phyloP scores from a whole-genome alignment of 1,140 invertebrate genomes.

The Hydropsyche tenuis region DNA sequence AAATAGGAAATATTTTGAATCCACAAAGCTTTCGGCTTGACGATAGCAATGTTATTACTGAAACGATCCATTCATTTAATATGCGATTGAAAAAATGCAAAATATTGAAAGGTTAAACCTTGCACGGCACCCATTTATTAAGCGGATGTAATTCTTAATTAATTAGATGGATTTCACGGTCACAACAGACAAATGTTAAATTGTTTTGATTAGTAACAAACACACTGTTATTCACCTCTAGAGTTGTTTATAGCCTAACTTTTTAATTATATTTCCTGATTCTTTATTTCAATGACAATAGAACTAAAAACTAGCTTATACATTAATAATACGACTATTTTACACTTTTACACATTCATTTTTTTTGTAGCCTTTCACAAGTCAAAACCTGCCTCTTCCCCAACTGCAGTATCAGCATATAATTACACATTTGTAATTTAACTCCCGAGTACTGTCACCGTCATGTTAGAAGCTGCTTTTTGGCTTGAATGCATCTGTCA shows the following conservation, averaged over 20 bases:
- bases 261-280: conserved; percentile 15
- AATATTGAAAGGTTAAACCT: too few species aligned
- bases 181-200: conserved; percentile 14
- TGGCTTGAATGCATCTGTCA: background rate
- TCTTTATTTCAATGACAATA: conserved; percentile 33
- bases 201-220: conserved; percentile 19
- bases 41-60: too few species aligned
- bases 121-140: too few species aligned
- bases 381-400: background rate
- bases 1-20: too few species aligned
- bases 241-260: conserved; percentile 24
- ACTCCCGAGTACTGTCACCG: conserved; percentile 17
- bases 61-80: too few species aligned
- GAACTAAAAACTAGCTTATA: conserved; percentile 40
- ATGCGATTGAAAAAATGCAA: too few species aligned
- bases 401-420: background rate
- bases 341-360: conserved; percentile 26
- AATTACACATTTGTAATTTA: conserved; percentile 6
- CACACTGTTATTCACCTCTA: conserved; percentile 32
- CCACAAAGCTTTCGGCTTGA: too few species aligned
- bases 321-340: conserved; percentile 38
- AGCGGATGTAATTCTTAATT: background rate
- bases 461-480: conserved; percentile 23
- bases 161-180: background rate
- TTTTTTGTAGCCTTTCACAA: conserved; percentile 18